Evolutionary conservation across 2,113 vertebrate genomes (phyloP).

Genomic region (Damaliscus lunatus): DNA sequence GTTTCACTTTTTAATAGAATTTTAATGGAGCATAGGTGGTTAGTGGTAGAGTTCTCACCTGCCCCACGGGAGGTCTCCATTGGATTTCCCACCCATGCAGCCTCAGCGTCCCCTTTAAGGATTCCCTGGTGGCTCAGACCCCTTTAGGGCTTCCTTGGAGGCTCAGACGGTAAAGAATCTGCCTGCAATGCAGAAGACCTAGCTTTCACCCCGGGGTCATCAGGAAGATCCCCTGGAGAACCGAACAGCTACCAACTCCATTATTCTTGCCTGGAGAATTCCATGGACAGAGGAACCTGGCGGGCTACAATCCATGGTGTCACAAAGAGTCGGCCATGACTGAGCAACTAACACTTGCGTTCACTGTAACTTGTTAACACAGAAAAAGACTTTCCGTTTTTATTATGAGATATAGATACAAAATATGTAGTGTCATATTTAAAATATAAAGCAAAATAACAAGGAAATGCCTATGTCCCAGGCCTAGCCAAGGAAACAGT

Average conservation of each 20-base stretch:
- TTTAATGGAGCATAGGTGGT: background rate
- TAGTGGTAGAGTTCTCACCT: background rate
- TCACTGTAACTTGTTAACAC: background rate
- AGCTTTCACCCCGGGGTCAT: background rate
- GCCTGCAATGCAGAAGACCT: background rate
- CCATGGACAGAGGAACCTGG: background rate
- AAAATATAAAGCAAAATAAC: background rate
- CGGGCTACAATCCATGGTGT: background rate
- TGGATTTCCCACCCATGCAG: background rate
- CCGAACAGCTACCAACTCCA: background rate
- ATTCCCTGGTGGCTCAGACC: background rate
- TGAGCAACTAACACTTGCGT: background rate
- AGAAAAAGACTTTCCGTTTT: slow-evolving; percentile 10
- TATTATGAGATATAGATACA: background rate
- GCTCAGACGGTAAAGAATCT: background rate
- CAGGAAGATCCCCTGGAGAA: background rate
- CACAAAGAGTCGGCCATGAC: background rate
- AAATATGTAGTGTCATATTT: background rate
- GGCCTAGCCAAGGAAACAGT: background rate
- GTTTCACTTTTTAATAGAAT: background rate
- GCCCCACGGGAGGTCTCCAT: background rate
- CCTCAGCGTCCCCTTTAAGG: background rate
- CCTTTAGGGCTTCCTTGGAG: too few relatives aligned
- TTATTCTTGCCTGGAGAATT: background rate
- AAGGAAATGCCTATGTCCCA: background rate